phyloP scores from a whole-genome alignment of 1,140 invertebrate genomes.

The Neuroterus valhalla region DNA sequence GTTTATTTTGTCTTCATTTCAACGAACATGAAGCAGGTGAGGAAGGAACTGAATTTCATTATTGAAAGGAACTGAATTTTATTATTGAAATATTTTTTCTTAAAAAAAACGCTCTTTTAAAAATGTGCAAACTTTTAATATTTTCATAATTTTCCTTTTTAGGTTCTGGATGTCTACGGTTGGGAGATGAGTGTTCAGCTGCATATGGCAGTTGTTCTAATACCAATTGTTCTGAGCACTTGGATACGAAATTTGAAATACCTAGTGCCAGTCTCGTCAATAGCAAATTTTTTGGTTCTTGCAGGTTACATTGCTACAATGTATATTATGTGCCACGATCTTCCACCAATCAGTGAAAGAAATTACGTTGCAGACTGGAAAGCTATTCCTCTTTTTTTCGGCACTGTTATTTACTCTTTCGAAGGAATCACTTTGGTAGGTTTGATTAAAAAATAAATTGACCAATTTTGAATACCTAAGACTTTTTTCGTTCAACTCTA shows the following conservation, averaged over 20 bases:
- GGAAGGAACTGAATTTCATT: slow-evolving; percentile 29
- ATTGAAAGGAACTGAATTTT: slow-evolving; percentile 8
- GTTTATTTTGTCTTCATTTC: slow-evolving; percentile 96
- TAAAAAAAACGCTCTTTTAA: background rate
- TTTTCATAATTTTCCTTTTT: slow-evolving; percentile 3
- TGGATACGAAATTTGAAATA: slow-evolving; percentile 87
- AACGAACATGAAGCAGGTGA: slow-evolving; percentile 85
- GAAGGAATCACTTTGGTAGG: slow-evolving; percentile 87
- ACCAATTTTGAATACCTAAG: too few relatives aligned
- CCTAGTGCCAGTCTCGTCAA: slow-evolving; percentile 81
- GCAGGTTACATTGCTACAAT: slow-evolving; percentile 81
- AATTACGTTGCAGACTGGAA: slow-evolving; percentile 77
- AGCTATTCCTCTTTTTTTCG: slow-evolving; percentile 83
- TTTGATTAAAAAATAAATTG: too few relatives aligned
- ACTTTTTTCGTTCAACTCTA: too few relatives aligned
- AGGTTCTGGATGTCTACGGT: slow-evolving; percentile 81
- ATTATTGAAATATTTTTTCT: slow-evolving; percentile 3
- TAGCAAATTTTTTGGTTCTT: slow-evolving; percentile 84
- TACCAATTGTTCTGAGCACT: slow-evolving; percentile 83
- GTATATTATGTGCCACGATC: slow-evolving; percentile 81
- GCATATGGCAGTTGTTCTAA: slow-evolving; percentile 82
- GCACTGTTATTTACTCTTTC: slow-evolving; percentile 86
- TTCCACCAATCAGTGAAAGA: slow-evolving; percentile 78
- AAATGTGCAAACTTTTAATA: background rate
- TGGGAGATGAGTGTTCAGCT: slow-evolving; percentile 78